A percentile compares a stretch with the other conserved stretches of the same genome.
phyloP scores from a whole-genome alignment of 2,888 invertebrate species.

The Zygogramma bicolorata region DNA sequence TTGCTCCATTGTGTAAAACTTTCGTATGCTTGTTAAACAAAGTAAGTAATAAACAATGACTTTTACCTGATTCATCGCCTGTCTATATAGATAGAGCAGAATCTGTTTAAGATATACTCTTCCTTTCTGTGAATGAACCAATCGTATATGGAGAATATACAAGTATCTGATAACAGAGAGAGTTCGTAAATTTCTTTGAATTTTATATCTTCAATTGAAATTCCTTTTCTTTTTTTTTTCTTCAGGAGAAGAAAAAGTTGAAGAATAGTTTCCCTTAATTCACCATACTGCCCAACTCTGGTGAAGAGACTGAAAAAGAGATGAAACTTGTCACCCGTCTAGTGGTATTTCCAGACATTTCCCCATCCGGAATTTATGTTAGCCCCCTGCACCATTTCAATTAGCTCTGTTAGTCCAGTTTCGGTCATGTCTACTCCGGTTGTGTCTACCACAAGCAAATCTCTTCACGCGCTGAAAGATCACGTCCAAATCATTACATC shows the following conservation, averaged over 20 bases:
- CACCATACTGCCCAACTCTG: background rate
- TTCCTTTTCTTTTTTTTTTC: too few relatives aligned
- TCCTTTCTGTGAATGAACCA: too few relatives aligned
- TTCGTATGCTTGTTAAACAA: too few relatives aligned
- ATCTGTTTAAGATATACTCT: too few relatives aligned
- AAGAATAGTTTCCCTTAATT: background rate
- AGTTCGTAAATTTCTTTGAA: too few relatives aligned
- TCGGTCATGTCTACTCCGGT: slow-evolving; percentile 27
- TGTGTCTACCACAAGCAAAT: slow-evolving; percentile 33
- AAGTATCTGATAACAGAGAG: too few relatives aligned
- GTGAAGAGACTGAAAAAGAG: background rate
- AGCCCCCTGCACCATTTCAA: slow-evolving; percentile 39
- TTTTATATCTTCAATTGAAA: too few relatives aligned
- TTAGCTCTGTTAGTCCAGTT: slow-evolving; percentile 42
- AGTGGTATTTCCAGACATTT: slow-evolving; percentile 9
- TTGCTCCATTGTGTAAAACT: too few relatives aligned
- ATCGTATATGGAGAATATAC: too few relatives aligned
- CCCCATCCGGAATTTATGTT: slow-evolving; percentile 14
- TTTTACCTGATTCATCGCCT: too few relatives aligned
- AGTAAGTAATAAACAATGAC: too few relatives aligned
- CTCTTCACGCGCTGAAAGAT: slow-evolving; percentile 29
- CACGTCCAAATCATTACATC: slow-evolving; percentile 39
- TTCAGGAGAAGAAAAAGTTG: background rate
- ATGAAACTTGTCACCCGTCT: background rate
- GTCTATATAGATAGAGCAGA: too few relatives aligned